Evolutionary conservation across 2,888 invertebrate species (phyloP), one percentile per base, ranked within the genome.

Genomic region (Abrostola triplasia): DNA sequence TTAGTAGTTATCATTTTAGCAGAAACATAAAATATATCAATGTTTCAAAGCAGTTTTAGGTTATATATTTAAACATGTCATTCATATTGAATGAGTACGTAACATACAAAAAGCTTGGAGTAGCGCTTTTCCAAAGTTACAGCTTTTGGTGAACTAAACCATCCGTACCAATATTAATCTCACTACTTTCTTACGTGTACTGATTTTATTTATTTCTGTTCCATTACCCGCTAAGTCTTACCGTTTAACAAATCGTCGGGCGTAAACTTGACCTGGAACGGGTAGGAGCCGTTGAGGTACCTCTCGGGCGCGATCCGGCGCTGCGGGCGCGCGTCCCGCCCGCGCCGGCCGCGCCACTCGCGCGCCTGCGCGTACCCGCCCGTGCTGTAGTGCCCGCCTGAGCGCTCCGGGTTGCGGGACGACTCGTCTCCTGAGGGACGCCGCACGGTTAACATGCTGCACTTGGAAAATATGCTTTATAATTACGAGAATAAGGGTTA

Each of bases 241-340:
- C 95, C 94, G 66, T 94, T 95, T 65, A 96, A 86, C 80, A 97
- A 89, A 75, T 95, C 92, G 24, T 95, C 92, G 0, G 97, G 97
- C 49, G 95, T 95, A 67, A 95, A 94, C 81, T 95, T 96, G 65
- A 96, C 95, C 86, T 96, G 96, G 82, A 97, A 95, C 55, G 96
- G 95, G 85, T 96, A 96, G 0, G 96, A 93, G 73, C 96, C 95
- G 53, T 96, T 95, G 77, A 96, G 94, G 91, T 96, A 97, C 54
- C 96, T 94, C 88, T 97, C 97, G 50, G 96, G 96, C n/a, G 96
- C 89, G 61, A 88, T 80, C 63, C 92, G 89, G 37, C 91, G 85
- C 76, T 83, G 81, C 77, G 84, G 82, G 38, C 87, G 87, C 64
- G 77, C 59, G 70, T 79, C 74, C 36, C 81, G 73, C 50, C 77